Conservation (phyloP, 2,113 vertebrate species). For the Perca flavescens region DNA sequence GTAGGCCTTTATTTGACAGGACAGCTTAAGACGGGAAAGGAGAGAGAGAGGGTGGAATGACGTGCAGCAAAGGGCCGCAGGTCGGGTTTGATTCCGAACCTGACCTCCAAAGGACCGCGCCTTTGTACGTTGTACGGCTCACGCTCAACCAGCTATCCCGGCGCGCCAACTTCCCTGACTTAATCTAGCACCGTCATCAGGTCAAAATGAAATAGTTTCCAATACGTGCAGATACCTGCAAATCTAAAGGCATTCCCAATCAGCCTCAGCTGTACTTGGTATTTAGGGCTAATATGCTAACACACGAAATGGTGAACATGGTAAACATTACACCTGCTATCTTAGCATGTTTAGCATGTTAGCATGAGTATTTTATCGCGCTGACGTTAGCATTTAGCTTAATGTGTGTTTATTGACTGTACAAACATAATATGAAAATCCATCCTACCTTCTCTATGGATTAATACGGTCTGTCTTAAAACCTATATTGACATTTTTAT, state of each 20-base stretch:
- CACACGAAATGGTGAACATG: background rate
- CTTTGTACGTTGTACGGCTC: too few relatives aligned
- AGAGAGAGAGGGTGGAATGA: too few relatives aligned
- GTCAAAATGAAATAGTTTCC: background rate
- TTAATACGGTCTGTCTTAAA: slow-evolving; percentile 5
- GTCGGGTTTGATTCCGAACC: too few relatives aligned
- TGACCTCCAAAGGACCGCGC: too few relatives aligned
- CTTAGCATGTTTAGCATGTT: background rate
- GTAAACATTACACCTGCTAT: background rate
- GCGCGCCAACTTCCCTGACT: background rate
- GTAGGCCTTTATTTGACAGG: too few relatives aligned
- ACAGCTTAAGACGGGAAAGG: too few relatives aligned
- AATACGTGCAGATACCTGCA: background rate
- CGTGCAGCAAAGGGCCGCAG: too few relatives aligned
- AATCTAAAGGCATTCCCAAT: background rate
- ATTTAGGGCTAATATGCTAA: background rate
- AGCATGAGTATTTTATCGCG: background rate
- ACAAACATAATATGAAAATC: background rate
- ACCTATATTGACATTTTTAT: background rate
- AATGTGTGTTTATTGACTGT: background rate
- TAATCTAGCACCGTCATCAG: background rate
- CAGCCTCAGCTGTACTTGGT: background rate
- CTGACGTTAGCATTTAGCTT: background rate
- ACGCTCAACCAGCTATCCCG: too few relatives aligned
- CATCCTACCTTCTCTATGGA: background rate